phyloP scores from a whole-genome alignment of 2,113 vertebrate species.

The Gorsachius goisagi region DNA sequence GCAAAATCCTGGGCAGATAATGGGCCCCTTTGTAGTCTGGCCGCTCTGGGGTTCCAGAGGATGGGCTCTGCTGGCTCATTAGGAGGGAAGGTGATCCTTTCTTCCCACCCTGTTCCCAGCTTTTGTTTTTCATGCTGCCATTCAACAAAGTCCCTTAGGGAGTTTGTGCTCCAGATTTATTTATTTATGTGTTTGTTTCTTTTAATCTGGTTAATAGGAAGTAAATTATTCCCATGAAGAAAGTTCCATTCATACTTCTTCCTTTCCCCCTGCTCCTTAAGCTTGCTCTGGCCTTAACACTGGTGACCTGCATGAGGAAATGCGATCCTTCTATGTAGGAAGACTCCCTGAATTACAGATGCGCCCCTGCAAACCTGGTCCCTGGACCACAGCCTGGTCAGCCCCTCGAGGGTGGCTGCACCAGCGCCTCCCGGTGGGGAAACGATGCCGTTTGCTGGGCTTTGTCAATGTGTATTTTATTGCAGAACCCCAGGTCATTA shows the following conservation, averaged over 20 bases:
- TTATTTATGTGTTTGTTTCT: neutral
- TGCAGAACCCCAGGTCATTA: neutral
- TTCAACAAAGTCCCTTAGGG: neutral
- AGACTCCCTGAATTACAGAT: neutral
- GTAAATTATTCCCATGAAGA: neutral
- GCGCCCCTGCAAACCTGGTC: neutral
- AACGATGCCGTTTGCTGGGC: neutral
- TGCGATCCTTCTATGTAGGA: neutral
- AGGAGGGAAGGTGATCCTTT: neutral
- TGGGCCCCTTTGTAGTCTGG: neutral
- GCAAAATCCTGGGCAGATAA: neutral
- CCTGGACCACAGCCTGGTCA: neutral
- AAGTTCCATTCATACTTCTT: neutral
- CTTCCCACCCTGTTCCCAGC: neutral
- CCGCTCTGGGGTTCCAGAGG: rapidly evolving
- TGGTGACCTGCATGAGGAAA: rapidly evolving
- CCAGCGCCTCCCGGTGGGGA: neutral
- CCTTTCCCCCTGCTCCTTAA: neutral
- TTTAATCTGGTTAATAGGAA: neutral
- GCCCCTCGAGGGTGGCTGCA: neutral
- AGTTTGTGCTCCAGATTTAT: neutral
- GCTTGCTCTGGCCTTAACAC: rapidly evolving
- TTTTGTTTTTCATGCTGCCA: neutral
- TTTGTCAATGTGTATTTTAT: neutral
- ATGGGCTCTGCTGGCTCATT: neutral